phyloP scores from a whole-genome alignment of 2,113 vertebrate genomes.

The Proteles cristata region DNA sequence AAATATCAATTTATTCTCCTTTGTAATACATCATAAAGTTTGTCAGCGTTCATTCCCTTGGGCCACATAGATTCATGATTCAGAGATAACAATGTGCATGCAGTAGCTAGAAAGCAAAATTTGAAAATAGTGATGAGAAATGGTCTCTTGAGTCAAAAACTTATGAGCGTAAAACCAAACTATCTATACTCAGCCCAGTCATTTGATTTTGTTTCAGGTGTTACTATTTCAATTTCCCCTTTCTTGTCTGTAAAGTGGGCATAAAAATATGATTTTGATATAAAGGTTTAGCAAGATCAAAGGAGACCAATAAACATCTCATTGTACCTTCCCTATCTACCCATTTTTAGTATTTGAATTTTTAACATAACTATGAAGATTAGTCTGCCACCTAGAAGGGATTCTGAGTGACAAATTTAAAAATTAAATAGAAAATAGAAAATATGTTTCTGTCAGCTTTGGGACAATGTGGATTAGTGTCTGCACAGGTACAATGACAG shows the following conservation, averaged over 20 bases:
- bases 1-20: not conserved
- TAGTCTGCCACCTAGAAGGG: not conserved
- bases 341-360: not conserved
- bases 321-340: not conserved
- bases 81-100: not conserved
- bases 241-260: not conserved
- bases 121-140: not conserved
- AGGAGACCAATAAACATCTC: not conserved
- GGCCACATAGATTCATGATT: not conserved
- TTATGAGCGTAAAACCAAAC: not conserved
- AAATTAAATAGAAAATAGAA: not conserved
- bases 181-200: not conserved
- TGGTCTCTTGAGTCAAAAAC: not conserved
- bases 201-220: not conserved
- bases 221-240: not conserved
- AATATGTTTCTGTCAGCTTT: not conserved
- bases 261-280: not conserved
- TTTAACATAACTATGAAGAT: not conserved
- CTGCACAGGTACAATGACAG: not conserved
- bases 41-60: not conserved
- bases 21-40: not conserved
- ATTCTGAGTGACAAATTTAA: not conserved
- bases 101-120: not conserved
- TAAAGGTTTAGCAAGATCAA: not conserved
- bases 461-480: not conserved